Conservation (phyloP, 2,888 invertebrate genomes). For the Cosmorhoe ocellata region DNA sequence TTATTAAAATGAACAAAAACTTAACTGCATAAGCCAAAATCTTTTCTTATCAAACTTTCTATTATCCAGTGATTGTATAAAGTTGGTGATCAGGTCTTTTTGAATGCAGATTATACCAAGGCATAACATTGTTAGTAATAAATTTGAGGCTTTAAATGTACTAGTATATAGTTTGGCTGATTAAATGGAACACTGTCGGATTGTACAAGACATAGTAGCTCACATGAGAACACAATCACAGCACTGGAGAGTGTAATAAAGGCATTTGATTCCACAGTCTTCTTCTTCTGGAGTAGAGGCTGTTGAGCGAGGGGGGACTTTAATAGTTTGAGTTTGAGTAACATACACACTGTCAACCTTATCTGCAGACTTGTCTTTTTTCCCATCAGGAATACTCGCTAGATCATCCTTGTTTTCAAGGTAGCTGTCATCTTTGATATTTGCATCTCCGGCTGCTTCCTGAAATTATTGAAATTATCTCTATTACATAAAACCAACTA, state of each 20-base stretch:
- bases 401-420: conserved; percentile 51
- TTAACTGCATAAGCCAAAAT: too few relatives aligned
- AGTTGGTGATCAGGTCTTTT: too few relatives aligned
- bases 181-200: too few relatives aligned
- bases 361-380: conserved; percentile 52
- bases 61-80: too few relatives aligned
- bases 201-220: conserved; percentile 22
- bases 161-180: too few relatives aligned
- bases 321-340: conserved; percentile 47
- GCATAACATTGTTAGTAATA: too few relatives aligned
- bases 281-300: conserved; percentile 74
- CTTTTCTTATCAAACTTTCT: too few relatives aligned
- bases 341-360: conserved; percentile 69
- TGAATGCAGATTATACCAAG: too few relatives aligned
- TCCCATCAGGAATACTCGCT: conserved; percentile 41
- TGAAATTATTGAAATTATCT: conserved; percentile 33
- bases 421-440: conserved; percentile 47
- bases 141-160: too few relatives aligned
- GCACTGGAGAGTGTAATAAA: conserved; percentile 84
- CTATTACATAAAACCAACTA: background rate
- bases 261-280: conserved; percentile 83
- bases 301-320: conserved; percentile 38
- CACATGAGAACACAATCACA: conserved; percentile 83
- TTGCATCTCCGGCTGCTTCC: conserved; percentile 63
- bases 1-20: too few relatives aligned